A percentile compares a stretch with the other conserved stretches of the same genome.
Evolutionary conservation across 2,888 invertebrate species (phyloP).

Genomic region (Gymnoscelis rufifasciata): DNA sequence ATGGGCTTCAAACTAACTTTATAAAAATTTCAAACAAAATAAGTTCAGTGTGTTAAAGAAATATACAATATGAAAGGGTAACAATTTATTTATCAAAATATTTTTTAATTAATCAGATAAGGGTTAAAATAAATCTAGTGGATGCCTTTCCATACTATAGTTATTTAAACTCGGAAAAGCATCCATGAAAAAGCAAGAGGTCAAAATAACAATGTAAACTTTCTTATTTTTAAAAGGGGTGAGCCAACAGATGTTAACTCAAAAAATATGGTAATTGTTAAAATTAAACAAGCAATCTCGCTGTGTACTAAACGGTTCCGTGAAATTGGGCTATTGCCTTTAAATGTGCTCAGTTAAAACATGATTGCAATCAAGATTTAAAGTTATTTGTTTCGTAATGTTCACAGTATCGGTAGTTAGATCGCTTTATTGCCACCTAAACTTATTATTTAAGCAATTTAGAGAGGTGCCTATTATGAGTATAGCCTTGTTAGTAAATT

Average conservation of each 20-base stretch:
- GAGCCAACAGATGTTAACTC: constrained; percentile 52
- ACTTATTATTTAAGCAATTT: constrained; percentile 2
- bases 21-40: no score
- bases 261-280: constrained; percentile 63
- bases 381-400: constrained; percentile 62
- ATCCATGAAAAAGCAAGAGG: constrained; percentile 5
- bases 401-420: constrained; percentile 46
- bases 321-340: constrained; percentile 61
- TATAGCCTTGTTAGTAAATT: neutral
- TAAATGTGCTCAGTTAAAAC: constrained; percentile 60
- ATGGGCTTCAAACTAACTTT: no score
- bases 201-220: neutral
- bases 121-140: no score
- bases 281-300: constrained; percentile 64
- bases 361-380: constrained; percentile 67
- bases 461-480: neutral
- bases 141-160: no score
- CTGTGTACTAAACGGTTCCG: constrained; percentile 55
- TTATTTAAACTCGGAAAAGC: no score
- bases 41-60: no score
- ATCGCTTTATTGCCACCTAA: constrained; percentile 12
- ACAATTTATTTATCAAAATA: no score
- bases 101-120: no score
- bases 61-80: no score
- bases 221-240: constrained; percentile 47